Evolutionary conservation across 2,888 invertebrate genomes (phyloP).

Genomic region (Drosophila bunnanda): DNA sequence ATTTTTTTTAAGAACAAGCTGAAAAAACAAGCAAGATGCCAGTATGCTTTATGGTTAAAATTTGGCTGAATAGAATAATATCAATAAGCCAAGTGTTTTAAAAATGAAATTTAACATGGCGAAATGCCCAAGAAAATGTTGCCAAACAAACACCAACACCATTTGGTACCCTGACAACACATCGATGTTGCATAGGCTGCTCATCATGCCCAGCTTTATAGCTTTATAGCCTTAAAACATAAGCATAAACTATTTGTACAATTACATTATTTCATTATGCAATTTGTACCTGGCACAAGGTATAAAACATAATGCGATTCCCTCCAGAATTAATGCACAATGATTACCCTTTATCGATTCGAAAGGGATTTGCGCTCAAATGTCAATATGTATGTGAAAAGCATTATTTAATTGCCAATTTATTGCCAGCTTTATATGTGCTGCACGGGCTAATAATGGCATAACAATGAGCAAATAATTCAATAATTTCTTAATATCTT

Average conservation of each 20-base stretch:
- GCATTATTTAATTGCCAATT: conserved; percentile 10
- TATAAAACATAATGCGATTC: not conserved
- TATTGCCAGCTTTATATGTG: not conserved
- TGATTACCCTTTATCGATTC: conserved; percentile 5
- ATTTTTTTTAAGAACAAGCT: no score
- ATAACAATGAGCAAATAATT: conserved; percentile 10
- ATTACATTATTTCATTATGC: conserved; percentile 1
- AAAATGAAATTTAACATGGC: not conserved
- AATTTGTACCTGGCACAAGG: conserved; percentile 5
- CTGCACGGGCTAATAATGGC: not conserved
- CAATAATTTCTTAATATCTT: not conserved
- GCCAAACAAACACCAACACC: not conserved
- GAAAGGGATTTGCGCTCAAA: conserved; percentile 1
- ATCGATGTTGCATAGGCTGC: not conserved
- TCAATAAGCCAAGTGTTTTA: not conserved
- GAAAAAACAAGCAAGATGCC: not conserved
- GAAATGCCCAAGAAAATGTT: not conserved
- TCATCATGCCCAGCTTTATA: not conserved
- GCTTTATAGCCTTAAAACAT: not conserved
- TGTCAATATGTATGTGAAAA: not conserved
- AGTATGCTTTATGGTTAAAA: not conserved
- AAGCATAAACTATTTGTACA: not conserved
- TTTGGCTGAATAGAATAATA: no score
- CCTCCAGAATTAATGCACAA: not conserved
- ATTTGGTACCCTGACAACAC: not conserved